Conservation (phyloP, 2,888 invertebrate species). For the Drepanosiphum platanoidis region DNA sequence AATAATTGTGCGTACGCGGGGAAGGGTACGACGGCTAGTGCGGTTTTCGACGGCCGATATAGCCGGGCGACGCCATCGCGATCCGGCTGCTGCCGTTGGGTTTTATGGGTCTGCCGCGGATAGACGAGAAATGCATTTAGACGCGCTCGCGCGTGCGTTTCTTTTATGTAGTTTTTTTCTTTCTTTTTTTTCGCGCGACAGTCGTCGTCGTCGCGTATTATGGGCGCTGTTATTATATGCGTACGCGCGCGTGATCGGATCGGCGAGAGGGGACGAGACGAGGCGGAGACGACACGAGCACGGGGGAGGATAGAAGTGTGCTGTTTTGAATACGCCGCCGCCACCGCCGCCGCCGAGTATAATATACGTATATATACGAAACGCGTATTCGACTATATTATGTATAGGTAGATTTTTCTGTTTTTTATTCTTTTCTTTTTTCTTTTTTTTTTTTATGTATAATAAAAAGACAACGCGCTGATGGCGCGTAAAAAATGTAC, state of each 20-base stretch:
- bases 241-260: constrained; percentile 24
- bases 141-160: background rate
- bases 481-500: constrained; percentile 35
- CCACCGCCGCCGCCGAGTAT: no score
- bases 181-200: constrained; percentile 1
- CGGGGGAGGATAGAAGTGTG: background rate
- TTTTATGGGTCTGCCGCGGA: constrained; percentile 31
- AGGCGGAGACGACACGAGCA: background rate
- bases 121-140: background rate
- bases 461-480: constrained; percentile 15
- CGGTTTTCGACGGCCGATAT: background rate
- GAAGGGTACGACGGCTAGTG: background rate
- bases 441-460: constrained; percentile 4
- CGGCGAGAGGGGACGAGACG: background rate
- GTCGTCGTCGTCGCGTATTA: background rate
- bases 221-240: background rate
- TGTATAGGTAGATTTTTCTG: background rate
- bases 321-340: constrained; percentile 10
- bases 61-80: background rate
- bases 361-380: no score
- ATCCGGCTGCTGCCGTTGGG: constrained; percentile 2
- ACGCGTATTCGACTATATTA: constrained; percentile 10
- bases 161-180: background rate
- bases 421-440: constrained; percentile 2
- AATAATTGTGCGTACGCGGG: background rate